Evolutionary conservation across 2,797 vertebrate species (phyloP).

Genomic region (Pseudochromis fuscus): DNA sequence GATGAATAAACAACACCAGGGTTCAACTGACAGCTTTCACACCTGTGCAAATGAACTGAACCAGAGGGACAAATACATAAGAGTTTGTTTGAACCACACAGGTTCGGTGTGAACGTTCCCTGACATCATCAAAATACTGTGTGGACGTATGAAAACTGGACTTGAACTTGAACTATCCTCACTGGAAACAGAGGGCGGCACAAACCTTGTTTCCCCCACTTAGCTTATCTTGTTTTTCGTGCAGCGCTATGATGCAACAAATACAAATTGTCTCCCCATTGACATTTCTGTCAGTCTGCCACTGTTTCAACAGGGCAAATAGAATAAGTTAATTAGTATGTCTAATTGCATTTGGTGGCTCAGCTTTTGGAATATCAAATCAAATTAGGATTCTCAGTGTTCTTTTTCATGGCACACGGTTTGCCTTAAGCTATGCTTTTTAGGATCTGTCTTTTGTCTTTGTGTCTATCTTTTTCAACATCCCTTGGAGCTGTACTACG

Average conservation of each 20-base stretch:
- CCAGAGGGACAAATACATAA: neutral
- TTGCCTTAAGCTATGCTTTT: slow-evolving; percentile 76
- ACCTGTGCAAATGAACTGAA: neutral
- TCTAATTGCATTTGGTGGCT: slow-evolving; percentile 80
- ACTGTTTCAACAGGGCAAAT: slow-evolving; percentile 68
- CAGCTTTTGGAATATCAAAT: slow-evolving; percentile 79
- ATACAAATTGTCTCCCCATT: slow-evolving; percentile 57
- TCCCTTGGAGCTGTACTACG: slow-evolving; percentile 60
- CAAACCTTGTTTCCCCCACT: slow-evolving; percentile 29
- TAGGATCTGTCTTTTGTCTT: slow-evolving; percentile 76
- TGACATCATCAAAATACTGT: neutral
- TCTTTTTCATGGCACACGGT: slow-evolving; percentile 67
- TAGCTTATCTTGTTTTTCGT: slow-evolving; percentile 48
- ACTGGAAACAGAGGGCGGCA: slow-evolving; percentile 2
- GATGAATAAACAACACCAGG: neutral
- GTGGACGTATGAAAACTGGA: neutral
- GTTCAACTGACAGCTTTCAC: neutral
- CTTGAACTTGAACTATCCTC: neutral
- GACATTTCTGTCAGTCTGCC: slow-evolving; percentile 69
- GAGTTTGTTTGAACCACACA: neutral
- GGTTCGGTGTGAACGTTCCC: neutral
- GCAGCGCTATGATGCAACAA: slow-evolving; percentile 63
- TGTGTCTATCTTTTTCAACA: slow-evolving; percentile 58
- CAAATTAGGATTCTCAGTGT: slow-evolving; percentile 75
- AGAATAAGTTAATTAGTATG: slow-evolving; percentile 79